Evolutionary conservation across 2,113 vertebrate genomes (phyloP).

Genomic region (Cavia aperea): DNA sequence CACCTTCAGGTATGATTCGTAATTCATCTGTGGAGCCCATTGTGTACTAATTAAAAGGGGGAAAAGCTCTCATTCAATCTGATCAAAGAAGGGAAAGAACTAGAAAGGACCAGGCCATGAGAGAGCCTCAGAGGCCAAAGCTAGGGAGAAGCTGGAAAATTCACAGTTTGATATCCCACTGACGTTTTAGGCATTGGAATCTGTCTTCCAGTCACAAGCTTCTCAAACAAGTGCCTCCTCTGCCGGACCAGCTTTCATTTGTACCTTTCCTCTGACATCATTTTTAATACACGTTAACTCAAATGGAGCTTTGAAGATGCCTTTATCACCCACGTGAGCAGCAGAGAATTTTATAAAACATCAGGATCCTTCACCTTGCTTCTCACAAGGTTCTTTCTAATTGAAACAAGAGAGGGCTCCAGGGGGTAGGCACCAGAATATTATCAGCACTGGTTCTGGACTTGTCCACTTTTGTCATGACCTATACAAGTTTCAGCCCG

Average conservation of each 20-base stretch:
- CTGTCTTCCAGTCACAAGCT: not conserved
- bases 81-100: not conserved
- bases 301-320: not conserved
- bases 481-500: not conserved
- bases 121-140: not conserved
- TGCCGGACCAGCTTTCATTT: not conserved
- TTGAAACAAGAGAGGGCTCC: not conserved
- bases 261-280: not conserved
- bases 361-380: not conserved
- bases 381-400: not conserved
- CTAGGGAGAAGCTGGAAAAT: not conserved
- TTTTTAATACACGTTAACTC: not conserved
- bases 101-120: not conserved
- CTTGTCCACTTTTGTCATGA: not conserved
- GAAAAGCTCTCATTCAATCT: not conserved
- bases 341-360: not conserved
- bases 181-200: not conserved
- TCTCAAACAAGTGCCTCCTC: not conserved
- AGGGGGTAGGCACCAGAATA: not conserved
- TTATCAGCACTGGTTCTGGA: not conserved
- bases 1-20: slow-evolving; percentile 18
- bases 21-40: not conserved
- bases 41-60: not conserved
- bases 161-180: not conserved
- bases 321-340: not conserved